A percentile compares a stretch with the other conserved stretches of the same genome.
Conservation (phyloP, 2,888 invertebrate species). For the Drosophila cognata region DNA sequence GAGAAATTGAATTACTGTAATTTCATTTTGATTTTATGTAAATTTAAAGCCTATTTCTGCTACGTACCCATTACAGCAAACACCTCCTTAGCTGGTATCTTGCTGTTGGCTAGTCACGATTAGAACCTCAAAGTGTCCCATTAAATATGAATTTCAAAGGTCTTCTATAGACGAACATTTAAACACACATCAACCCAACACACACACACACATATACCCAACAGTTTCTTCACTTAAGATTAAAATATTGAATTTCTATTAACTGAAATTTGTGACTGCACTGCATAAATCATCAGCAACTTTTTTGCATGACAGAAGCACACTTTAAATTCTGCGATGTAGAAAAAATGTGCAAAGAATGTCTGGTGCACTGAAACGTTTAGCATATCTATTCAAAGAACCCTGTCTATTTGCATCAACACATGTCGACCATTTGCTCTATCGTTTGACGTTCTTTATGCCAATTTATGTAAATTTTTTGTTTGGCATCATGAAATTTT, state of each 20-base stretch:
- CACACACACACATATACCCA: not conserved
- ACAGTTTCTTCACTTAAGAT: not conserved
- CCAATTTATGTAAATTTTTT: constrained; percentile 61
- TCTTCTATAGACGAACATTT: not conserved
- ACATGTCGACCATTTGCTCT: constrained; percentile 50
- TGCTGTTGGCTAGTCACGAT: not conserved
- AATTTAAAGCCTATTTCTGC: not conserved
- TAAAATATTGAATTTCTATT: not conserved
- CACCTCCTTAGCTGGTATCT: not conserved
- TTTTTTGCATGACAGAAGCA: constrained; percentile 3
- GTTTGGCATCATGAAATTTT: constrained; percentile 30
- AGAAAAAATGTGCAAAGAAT: constrained; percentile 8
- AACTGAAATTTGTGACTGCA: constrained; percentile 48
- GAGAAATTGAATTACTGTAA: not conserved
- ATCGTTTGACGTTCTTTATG: constrained; percentile 24
- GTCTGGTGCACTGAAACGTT: constrained; percentile 22
- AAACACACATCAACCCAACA: constrained; percentile 25
- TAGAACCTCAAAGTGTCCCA: constrained; percentile 22
- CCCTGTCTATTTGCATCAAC: constrained; percentile 49
- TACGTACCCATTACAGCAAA: not conserved
- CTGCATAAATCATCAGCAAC: constrained; percentile 48
- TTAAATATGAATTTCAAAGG: constrained; percentile 45
- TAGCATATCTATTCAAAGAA: constrained; percentile 25
- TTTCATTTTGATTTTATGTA: not conserved
- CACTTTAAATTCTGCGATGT: constrained; percentile 40